These are phyloP conservation scores for Tanypteryx hageni DNA, from an alignment of 2,888 invertebrate genomes.

Conservation along the genomic window DNA sequence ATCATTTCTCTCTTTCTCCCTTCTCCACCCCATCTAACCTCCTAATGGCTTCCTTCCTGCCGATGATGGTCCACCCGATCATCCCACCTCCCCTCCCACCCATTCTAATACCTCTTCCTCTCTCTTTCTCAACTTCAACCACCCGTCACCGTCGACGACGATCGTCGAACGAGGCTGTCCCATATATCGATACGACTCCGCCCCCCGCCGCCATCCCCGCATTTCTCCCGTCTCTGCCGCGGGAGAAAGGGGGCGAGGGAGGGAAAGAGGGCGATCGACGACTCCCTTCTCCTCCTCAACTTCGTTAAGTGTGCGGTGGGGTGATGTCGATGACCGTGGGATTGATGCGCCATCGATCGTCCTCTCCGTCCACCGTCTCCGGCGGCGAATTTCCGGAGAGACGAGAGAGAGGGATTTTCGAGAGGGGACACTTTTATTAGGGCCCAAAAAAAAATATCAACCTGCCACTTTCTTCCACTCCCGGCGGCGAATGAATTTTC, in stretches of 20 bases:
- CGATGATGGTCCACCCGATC: neutral
- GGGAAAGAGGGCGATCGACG: neutral
- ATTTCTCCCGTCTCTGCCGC: neutral
- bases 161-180: neutral
- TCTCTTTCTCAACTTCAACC: neutral
- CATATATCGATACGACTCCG: neutral
- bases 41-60: slow-evolving; percentile 47
- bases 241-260: neutral
- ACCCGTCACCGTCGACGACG: neutral
- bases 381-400: slow-evolving; percentile 10
- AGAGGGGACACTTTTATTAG: too few relatives aligned
- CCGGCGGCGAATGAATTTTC: too few relatives aligned
- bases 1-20: neutral
- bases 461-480: too few relatives aligned
- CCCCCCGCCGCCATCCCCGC: neutral
- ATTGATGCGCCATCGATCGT: neutral
- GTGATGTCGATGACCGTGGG: neutral
- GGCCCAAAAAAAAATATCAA: too few relatives aligned
- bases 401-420: too few relatives aligned
- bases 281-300: neutral
- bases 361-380: neutral
- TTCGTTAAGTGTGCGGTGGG: neutral
- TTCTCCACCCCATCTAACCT: neutral
- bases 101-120: neutral
- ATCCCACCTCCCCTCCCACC: neutral